A percentile compares a stretch with the other conserved stretches of the same genome.
These are phyloP conservation scores for Sebastes kiyomatsui DNA, from an alignment of 2,797 vertebrate species.

Conservation along the genomic window DNA sequence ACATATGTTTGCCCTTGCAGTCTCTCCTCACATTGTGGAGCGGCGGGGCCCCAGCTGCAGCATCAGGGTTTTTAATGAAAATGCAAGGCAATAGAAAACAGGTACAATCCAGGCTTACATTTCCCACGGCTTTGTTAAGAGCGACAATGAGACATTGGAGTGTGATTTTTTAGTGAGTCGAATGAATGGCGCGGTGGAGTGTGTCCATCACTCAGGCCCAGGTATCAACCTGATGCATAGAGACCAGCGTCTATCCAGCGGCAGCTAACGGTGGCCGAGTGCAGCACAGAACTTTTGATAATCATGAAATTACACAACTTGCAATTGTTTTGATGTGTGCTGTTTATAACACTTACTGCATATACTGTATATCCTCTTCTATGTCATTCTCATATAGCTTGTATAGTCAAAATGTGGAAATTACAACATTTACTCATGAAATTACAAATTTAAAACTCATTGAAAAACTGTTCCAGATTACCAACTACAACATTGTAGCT, in stretches of 20 bases:
- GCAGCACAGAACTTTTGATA: conserved; percentile 7
- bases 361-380: not conserved
- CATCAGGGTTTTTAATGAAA: conserved; percentile 86
- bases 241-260: conserved; percentile 33
- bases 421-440: not conserved
- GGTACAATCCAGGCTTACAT: conserved; percentile 84
- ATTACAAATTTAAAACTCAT: not conserved
- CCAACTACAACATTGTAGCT: not conserved
- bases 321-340: not conserved
- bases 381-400: not conserved
- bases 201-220: conserved; percentile 69
- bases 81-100: conserved; percentile 86
- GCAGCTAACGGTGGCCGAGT: conserved; percentile 28
- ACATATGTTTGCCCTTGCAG: conserved; percentile 87
- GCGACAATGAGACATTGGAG: conserved; percentile 80
- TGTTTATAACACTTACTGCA: not conserved
- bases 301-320: conserved; percentile 1
- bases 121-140: conserved; percentile 84
- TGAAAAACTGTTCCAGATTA: not conserved
- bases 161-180: conserved; percentile 81
- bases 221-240: conserved; percentile 70
- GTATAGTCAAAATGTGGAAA: not conserved
- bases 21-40: conserved; percentile 80
- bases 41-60: conserved; percentile 84
- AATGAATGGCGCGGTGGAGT: conserved; percentile 71